Conservation (phyloP, 1,140 invertebrate species). For the Drosophila busckii region DNA sequence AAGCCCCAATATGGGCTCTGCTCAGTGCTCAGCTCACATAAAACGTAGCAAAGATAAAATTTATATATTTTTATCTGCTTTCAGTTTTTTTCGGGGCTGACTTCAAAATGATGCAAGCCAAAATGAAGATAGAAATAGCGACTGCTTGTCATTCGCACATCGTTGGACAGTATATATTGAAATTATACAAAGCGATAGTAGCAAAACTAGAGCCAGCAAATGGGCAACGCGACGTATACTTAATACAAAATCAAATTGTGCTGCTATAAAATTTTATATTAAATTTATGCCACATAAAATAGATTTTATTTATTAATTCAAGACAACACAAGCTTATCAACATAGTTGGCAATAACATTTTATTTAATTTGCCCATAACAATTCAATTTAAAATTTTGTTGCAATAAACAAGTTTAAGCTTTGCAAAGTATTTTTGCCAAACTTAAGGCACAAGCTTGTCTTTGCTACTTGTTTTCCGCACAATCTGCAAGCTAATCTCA, state of each 20-base stretch:
- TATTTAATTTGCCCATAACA: too few relatives aligned
- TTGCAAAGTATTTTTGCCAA: background rate
- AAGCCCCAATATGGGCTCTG: constrained; percentile 73
- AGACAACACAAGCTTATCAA: too few relatives aligned
- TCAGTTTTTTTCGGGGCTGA: constrained; percentile 47
- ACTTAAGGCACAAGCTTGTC: constrained; percentile 6
- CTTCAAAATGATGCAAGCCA: too few relatives aligned
- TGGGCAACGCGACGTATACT: too few relatives aligned
- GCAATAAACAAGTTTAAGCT: too few relatives aligned
- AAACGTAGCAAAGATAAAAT: constrained; percentile 36
- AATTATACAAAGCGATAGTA: constrained; percentile 21
- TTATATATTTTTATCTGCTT: constrained; percentile 34
- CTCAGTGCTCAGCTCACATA: constrained; percentile 22
- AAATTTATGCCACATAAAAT: too few relatives aligned
- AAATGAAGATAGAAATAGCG: background rate
- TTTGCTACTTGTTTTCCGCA: constrained; percentile 10
- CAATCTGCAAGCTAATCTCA: background rate
- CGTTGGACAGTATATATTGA: constrained; percentile 65
- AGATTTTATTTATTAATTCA: too few relatives aligned
- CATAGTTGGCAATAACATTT: too few relatives aligned
- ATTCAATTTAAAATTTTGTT: too few relatives aligned
- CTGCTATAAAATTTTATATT: too few relatives aligned
- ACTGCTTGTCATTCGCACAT: constrained; percentile 65
- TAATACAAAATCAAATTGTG: too few relatives aligned
- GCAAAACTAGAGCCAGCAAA: too few relatives aligned